Evolutionary conservation across 2,797 vertebrate genomes (phyloP), one percentile per base, ranked within the genome.

Genomic region (Typhlichthys subterraneus): DNA sequence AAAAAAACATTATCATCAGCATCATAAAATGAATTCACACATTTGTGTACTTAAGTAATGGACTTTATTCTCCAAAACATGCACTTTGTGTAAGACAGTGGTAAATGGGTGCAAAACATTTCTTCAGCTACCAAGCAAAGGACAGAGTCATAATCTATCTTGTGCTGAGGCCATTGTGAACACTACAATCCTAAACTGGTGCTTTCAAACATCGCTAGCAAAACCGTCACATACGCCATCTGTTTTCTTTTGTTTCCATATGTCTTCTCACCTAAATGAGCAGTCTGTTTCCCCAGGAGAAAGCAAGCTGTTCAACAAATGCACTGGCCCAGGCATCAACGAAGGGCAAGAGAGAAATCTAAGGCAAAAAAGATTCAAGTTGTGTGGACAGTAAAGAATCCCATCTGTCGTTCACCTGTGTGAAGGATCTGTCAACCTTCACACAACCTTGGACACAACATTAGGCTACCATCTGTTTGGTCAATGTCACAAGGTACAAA

Each of bases 51-150:
- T 19, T 70, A 51, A 63, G 56, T 42, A 53, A 67, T 57, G 59
- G 65, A 63, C 62, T 84, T 84, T 61, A 86, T 57, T 75, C 63
- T 81, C 72, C 60, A 77, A 76, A 83, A 81, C 82, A 86, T 86
- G 82, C 82, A 79, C 52, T 63, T 75, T 46, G 59, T 70, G 65
- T 65, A 7, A 59, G 80, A 66, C 13, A 13, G 29, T 53, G 46
- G 46, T 67, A 57, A 75, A 69, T 66, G 46, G n/a, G 54, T 64
- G 59, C 33, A 61, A 77, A 68, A 76, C 48, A 23, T 57, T 46
- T 70, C 45, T 14, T 14, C 38, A 12, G 31, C 45, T 53, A 45
- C 49, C 52, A 45, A 53, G 59, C 33, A 19, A 61, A 59, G 57
- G 46, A n/a, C 48, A 13, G 42, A 3, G 29, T 59, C 29, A 47